phyloP scores from a whole-genome alignment of 2,797 vertebrate genomes.

The Anniella stebbinsi region DNA sequence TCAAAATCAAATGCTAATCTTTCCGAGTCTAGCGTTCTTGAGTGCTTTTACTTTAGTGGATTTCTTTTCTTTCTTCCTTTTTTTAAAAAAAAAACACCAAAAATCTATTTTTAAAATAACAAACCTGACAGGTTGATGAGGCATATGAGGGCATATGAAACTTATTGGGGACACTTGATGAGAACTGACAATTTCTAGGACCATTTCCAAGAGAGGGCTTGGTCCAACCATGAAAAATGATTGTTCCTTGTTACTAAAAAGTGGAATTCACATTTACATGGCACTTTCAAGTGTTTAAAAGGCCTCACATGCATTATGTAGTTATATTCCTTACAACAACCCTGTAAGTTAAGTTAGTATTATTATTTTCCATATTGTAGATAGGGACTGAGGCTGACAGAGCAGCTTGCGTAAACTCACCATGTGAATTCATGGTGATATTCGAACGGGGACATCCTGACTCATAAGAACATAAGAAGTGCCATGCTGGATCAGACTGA shows the following conservation, averaged over 20 bases:
- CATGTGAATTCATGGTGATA: background rate
- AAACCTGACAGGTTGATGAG: background rate
- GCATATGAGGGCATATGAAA: too few species aligned
- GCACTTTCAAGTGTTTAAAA: background rate
- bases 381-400: too few species aligned
- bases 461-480: background rate
- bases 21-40: background rate
- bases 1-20: background rate
- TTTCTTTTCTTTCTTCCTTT: background rate
- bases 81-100: background rate
- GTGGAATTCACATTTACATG: background rate
- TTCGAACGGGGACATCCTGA: too few species aligned
- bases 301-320: background rate
- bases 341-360: too few species aligned
- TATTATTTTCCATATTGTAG: too few species aligned
- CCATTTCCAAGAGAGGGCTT: background rate
- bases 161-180: too few species aligned
- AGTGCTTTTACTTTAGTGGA: background rate
- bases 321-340: background rate
- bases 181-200: too few species aligned
- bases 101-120: background rate
- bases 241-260: background rate
- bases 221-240: background rate
- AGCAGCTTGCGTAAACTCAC: background rate
- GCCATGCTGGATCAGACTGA: too few species aligned